Base-by-base conservation (phyloP, 1,140 invertebrate species). In the Anoplolepis gracilipes region DNA sequence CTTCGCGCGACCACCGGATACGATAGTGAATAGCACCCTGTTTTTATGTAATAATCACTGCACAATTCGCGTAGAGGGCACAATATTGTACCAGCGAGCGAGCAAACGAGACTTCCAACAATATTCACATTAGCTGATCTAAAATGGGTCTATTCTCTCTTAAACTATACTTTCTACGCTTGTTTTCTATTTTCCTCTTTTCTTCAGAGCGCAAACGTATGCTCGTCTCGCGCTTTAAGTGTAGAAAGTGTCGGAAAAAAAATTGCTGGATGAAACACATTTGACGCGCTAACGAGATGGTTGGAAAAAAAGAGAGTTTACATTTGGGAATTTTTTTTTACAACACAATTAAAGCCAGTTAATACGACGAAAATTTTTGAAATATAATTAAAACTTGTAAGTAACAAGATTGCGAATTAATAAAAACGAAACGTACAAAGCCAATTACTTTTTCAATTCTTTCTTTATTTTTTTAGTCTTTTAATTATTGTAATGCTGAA, bases 11-110 rank as follows among this genome's bases (percentile, higher is more conserved):
- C 22, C 39, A 39, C n/a, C 19, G 30, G 69, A 69, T 79, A 70
- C 65, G 67, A 73, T 82, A 73, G 46, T 72, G 25, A 53, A 42
- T 25, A 53, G 5, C 7, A 28, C 55, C 42, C 16, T 5, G 36
- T n/a, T 28, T 82, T 82, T 73, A 82, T 42, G 78, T 82, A 82
- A 78, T 49, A 78, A 82, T 82, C 25, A 33, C 19, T 11, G 22
- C 64, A 57, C 22, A 28, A 67, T 53, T 6, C 30, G 42, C 28
- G 49, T 19, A 28, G 77, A 36, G 76, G 5, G 7, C 5, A 70
- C 49, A 22, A 30, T 57, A 22, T 70, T 55, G 33, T 11, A n/a
- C 13, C 65, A 28, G 36, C 28, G 19, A 70, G 25, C 36, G 13
- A 69, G 33, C 8, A 22, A 46, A 46, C 42, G 42, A 16, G 36